phyloP scores from a whole-genome alignment of 2,797 vertebrate genomes.

The Oryzias sinensis region DNA sequence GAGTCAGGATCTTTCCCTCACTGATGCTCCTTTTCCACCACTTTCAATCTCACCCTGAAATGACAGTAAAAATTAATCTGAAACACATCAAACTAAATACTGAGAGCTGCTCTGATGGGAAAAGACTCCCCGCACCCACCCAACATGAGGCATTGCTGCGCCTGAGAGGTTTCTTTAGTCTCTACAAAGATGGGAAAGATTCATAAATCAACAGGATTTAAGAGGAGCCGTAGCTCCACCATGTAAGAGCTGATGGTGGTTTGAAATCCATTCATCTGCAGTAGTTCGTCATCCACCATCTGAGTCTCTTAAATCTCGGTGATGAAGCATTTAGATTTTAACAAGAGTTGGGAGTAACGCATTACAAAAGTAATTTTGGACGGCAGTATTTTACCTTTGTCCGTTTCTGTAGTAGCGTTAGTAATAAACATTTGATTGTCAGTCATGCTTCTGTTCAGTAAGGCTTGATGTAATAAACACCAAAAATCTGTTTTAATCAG shows the following conservation, averaged over 20 bases:
- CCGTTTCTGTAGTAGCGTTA: no score
- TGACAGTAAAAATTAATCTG: slow-evolving; percentile 49
- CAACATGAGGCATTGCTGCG: slow-evolving; percentile 42
- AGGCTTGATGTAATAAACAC: no score
- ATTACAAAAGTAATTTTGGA: no score
- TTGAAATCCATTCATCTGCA: slow-evolving; percentile 40
- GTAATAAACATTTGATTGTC: no score
- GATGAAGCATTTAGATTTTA: background rate
- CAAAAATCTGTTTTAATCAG: no score
- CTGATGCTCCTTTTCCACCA: slow-evolving; percentile 24
- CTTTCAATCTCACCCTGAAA: slow-evolving; percentile 32
- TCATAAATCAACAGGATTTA: slow-evolving; percentile 17
- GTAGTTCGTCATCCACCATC: slow-evolving; percentile 45
- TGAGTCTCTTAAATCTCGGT: slow-evolving; percentile 27
- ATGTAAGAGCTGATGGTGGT: slow-evolving; percentile 42
- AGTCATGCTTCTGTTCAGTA: no score
- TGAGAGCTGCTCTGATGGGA: slow-evolving; percentile 18
- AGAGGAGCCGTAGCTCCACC: slow-evolving; percentile 23
- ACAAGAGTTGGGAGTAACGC: no score
- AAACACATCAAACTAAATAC: slow-evolving; percentile 49
- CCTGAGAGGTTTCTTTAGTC: slow-evolving; percentile 34
- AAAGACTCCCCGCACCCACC: slow-evolving; percentile 25
- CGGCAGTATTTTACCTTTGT: no score
- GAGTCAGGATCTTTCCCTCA: background rate
- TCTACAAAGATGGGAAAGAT: slow-evolving; percentile 17